phyloP scores from a whole-genome alignment of 1,140 invertebrate genomes.

The Sycophaga agraensis region DNA sequence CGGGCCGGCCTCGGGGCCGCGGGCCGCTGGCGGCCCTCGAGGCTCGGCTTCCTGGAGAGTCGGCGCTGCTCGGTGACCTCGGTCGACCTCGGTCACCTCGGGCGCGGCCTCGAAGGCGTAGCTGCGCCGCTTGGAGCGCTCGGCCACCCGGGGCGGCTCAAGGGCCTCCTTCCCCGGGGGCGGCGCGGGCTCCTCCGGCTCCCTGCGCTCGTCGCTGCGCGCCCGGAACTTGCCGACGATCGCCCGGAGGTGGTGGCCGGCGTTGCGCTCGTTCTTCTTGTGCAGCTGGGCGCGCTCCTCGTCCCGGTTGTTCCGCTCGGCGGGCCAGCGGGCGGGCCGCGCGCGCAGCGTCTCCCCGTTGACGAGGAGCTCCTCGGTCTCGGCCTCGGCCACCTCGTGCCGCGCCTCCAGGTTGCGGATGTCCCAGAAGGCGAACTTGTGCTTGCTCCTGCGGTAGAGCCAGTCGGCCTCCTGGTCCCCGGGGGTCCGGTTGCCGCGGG shows the following conservation, averaged over 20 bases:
- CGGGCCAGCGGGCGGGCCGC: constrained; percentile 24
- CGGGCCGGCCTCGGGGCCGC: not conserved
- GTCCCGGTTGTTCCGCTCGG: constrained; percentile 30
- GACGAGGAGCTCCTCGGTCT: constrained; percentile 3
- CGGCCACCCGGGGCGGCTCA: constrained; percentile 23
- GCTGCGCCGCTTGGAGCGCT: constrained; percentile 32
- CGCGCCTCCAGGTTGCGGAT: constrained; percentile 36
- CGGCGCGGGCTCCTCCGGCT: not conserved
- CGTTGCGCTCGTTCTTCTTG: constrained; percentile 27
- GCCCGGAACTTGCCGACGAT: constrained; percentile 26
- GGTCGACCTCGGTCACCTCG: constrained; percentile 36
- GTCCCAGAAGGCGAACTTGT: constrained; percentile 41
- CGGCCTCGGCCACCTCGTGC: constrained; percentile 24
- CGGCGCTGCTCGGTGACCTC: constrained; percentile 23
- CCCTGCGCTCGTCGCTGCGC: constrained; percentile 7
- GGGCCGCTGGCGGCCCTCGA: constrained; percentile 21
- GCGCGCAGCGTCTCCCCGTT: constrained; percentile 2
- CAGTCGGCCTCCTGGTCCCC: not conserved
- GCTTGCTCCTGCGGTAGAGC: constrained; percentile 2
- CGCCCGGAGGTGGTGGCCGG: constrained; percentile 6
- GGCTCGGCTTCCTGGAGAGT: constrained; percentile 28
- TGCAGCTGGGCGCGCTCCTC: not conserved
- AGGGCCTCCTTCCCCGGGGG: not conserved
- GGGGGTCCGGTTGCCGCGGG: not conserved
- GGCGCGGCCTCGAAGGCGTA: constrained; percentile 34